These are phyloP conservation scores for Alcedo quadribrachys DNA, from an alignment of 2,797 vertebrate species.

Conservation along the genomic window DNA sequence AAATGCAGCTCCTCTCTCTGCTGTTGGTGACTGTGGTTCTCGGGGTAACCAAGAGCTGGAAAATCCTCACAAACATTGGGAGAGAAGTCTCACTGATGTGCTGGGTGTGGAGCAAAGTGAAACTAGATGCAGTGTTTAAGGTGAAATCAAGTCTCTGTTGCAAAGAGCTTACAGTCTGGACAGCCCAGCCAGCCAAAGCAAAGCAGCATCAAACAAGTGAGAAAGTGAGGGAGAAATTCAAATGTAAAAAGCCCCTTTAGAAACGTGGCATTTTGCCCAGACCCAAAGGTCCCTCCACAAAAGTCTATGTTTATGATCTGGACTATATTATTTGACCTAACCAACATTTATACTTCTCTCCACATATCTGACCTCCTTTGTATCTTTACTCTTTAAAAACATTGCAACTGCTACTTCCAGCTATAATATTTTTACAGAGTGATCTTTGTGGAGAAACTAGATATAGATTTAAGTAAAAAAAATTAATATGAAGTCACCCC, in stretches of 20 bases:
- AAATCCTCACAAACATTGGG: background rate
- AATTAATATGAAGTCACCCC: background rate
- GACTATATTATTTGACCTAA: constrained; percentile 22
- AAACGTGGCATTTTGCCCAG: constrained; percentile 47
- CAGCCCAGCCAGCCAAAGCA: background rate
- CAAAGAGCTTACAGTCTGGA: background rate
- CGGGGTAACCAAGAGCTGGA: background rate
- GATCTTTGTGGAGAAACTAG: background rate
- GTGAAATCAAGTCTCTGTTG: background rate
- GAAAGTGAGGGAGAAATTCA: background rate
- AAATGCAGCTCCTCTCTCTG: background rate
- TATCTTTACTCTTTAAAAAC: background rate
- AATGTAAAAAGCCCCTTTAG: constrained; percentile 1
- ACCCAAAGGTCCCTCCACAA: constrained; percentile 41
- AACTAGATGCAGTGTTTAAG: background rate
- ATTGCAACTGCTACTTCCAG: background rate
- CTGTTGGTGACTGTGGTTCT: background rate
- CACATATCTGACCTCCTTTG: background rate
- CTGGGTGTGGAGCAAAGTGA: background rate
- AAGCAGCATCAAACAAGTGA: background rate
- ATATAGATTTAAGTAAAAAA: background rate
- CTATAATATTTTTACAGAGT: background rate
- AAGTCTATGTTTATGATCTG: constrained; percentile 33
- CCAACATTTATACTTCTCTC: constrained; percentile 26
- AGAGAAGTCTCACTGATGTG: background rate